Percentiles rank a stretch among this genome's conserved stretches.
Evolutionary conservation across 2,113 vertebrate species (phyloP).

Genomic region (Vanacampus margaritifer): DNA sequence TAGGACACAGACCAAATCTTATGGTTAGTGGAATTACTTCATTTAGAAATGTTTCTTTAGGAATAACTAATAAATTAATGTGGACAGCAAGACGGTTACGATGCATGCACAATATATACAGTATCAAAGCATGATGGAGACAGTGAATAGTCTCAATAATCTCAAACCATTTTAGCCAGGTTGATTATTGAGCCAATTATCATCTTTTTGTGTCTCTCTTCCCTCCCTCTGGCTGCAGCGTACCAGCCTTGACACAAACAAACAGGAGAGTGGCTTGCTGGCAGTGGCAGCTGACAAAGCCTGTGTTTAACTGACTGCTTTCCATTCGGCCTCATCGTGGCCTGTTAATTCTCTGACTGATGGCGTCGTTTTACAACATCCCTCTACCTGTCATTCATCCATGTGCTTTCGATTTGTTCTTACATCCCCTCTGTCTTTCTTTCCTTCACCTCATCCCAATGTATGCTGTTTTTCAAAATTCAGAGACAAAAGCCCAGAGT

Average conservation of each 20-base stretch:
- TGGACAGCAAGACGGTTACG: too few species aligned
- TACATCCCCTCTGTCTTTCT: constrained; percentile 18
- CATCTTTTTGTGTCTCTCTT: constrained; percentile 15
- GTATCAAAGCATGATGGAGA: background rate
- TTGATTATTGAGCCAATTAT: background rate
- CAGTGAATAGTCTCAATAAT: too few species aligned
- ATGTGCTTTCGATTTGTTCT: constrained; percentile 39
- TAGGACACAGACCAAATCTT: too few species aligned
- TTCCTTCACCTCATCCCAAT: constrained; percentile 1
- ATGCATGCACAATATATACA: background rate
- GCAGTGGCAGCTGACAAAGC: constrained; percentile 30
- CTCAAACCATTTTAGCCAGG: background rate
- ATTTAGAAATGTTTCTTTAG: too few species aligned
- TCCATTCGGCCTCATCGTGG: constrained; percentile 33
- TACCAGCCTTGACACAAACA: constrained; percentile 37
- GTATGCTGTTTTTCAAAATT: constrained; percentile 18
- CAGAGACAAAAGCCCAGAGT: background rate
- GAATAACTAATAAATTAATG: too few species aligned
- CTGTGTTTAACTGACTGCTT: constrained; percentile 41
- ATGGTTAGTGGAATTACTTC: too few species aligned
- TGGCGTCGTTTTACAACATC: constrained; percentile 40
- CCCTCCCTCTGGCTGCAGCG: constrained; percentile 4
- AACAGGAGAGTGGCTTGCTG: constrained; percentile 43
- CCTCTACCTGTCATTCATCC: constrained; percentile 45
- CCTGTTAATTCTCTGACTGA: constrained; percentile 61